phyloP scores from a whole-genome alignment of 2,113 vertebrate genomes.

The Vulpes vulpes region DNA sequence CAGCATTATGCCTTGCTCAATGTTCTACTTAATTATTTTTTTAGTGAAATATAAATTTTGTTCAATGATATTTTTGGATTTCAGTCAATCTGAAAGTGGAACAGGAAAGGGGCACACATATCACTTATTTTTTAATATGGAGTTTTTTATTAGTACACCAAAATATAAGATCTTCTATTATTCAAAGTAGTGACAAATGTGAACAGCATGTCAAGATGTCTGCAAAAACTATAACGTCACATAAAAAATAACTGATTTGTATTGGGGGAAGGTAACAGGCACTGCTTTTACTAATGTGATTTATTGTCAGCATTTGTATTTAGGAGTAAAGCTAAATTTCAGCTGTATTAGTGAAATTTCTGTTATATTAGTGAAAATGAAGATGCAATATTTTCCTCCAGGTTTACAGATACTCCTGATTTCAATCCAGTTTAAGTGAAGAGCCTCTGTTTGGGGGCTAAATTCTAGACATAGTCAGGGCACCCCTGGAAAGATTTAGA shows the following conservation, averaged over 20 bases:
- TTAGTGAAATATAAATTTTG: conserved; percentile 54
- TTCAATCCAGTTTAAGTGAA: neutral
- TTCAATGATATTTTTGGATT: conserved; percentile 57
- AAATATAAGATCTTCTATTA: conserved; percentile 45
- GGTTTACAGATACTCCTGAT: conserved; percentile 1
- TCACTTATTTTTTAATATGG: neutral
- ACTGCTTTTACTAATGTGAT: neutral
- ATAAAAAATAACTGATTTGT: neutral
- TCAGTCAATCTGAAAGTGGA: conserved; percentile 27
- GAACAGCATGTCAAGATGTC: conserved; percentile 40
- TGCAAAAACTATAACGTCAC: neutral
- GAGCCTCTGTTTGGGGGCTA: neutral
- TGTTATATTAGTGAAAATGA: conserved; percentile 44
- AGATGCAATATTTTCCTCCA: conserved; percentile 1
- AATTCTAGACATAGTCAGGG: conserved; percentile 11
- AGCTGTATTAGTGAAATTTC: neutral
- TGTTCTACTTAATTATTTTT: conserved; percentile 26
- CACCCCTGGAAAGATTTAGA: conserved; percentile 27
- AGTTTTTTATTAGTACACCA: conserved; percentile 42
- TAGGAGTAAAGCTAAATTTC: conserved; percentile 21
- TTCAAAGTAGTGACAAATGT: conserved; percentile 9
- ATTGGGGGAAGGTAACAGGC: neutral
- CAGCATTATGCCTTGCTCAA: neutral
- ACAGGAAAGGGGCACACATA: neutral
- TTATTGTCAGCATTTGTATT: neutral